phyloP scores from a whole-genome alignment of 2,888 invertebrate genomes.

The Cyclophora punctaria region DNA sequence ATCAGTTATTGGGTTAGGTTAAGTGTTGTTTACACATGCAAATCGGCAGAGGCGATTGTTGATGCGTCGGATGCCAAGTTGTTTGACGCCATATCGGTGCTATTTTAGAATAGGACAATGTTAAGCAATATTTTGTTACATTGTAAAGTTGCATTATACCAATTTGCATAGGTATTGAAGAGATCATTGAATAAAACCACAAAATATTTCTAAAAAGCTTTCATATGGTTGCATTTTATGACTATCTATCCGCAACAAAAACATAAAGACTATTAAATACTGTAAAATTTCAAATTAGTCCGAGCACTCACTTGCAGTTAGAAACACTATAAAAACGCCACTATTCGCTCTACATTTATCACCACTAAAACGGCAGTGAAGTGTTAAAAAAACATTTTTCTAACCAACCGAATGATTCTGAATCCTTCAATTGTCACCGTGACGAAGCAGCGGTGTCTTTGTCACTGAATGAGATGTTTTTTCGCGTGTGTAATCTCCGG shows the following conservation, averaged over 20 bases:
- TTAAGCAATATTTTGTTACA: conserved; percentile 6
- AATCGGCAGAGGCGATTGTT: conserved; percentile 60
- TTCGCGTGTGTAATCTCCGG: conserved; percentile 62
- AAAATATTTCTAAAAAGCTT: too few species aligned
- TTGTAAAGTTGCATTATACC: too few species aligned
- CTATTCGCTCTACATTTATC: conserved; percentile 31
- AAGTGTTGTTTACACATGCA: conserved; percentile 61
- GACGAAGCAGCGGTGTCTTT: conserved; percentile 66
- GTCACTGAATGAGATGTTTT: conserved; percentile 42
- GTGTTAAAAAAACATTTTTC: conserved; percentile 24
- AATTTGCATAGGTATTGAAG: too few species aligned
- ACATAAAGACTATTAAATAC: neutral
- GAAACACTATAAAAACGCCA: neutral
- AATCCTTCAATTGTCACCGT: conserved; percentile 68
- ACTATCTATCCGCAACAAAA: too few species aligned
- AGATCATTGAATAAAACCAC: too few species aligned
- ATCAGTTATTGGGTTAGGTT: conserved; percentile 72
- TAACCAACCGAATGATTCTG: conserved; percentile 59
- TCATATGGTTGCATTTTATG: too few species aligned
- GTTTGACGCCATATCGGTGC: conserved; percentile 41
- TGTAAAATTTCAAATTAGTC: conserved; percentile 1
- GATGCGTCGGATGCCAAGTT: conserved; percentile 63
- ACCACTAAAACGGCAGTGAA: conserved; percentile 32
- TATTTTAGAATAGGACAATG: conserved; percentile 37
- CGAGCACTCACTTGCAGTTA: too few species aligned